Base-by-base conservation (phyloP, 2,888 invertebrate genomes). In the Alcis repandata region DNA sequence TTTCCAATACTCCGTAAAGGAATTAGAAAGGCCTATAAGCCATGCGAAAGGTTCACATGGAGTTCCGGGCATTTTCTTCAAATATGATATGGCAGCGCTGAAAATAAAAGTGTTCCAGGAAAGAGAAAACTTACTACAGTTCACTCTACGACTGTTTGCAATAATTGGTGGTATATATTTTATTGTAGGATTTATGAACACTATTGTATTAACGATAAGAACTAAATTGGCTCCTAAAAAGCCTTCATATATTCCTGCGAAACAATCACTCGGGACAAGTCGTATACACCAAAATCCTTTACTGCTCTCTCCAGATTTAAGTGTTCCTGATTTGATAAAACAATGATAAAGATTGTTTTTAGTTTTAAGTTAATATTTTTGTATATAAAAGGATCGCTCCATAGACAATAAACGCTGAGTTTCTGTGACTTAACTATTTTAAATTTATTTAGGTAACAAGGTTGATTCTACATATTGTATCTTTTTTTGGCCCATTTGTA, bases 1-100 rank as follows among this genome's bases (percentile, higher is more conserved):
- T 0, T 99, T 96, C 83, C 99, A 99, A 85, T 99, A 98, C 86
- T 97, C 99, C 11, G 98, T 98, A 0, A 98, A 98, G 77, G 98
- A 98, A 80, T 94, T 98, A 82, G 95, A 96, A 76, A 94, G 99
- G 72, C 96, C 96, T 1, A 96, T 99, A 58, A 95, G 93, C 69
- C 94, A 94, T 64, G 68, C 79, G 0, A 84, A 86, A 77, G 98
- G 98, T 27, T 98, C 98, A 15, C 98, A 98, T 82, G 99, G 99
- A 0, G 96, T 98, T 19, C 98, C 99, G 0, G 99, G 99, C 20
- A 96, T 99, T 72, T 99, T 98, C 85, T 97, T 99, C 77, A 98
- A 98, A 87, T 99, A 99, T 86, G 98, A 99, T 79, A 96, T 98
- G 91, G 97, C 98, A 17, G 97, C 98, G 0, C 89, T 99, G 48